phyloP scores from a whole-genome alignment of 1,140 invertebrate species.

The Euglossa dilemma region DNA sequence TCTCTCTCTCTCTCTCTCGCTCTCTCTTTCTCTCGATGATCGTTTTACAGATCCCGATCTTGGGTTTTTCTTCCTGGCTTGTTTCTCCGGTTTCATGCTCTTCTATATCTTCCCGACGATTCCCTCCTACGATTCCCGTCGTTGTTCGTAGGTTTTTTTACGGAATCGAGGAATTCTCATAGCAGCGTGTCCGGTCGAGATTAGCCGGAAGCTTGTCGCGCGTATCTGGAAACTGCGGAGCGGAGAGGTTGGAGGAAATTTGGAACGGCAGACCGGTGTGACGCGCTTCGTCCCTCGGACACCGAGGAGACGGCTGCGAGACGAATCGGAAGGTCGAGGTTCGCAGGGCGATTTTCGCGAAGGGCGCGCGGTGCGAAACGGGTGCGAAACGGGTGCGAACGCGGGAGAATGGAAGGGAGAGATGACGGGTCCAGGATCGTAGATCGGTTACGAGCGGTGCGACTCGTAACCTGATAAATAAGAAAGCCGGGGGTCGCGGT shows the following conservation, averaged over 20 bases:
- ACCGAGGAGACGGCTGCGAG: neutral
- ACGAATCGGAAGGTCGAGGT: neutral
- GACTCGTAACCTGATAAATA: conserved; percentile 79
- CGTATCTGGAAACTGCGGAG: too few relatives aligned
- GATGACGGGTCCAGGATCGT: neutral
- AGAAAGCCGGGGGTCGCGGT: conserved; percentile 73
- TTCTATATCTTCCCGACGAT: neutral
- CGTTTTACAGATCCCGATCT: conserved; percentile 16
- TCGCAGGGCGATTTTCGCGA: conserved; percentile 3
- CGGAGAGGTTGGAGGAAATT: too few relatives aligned
- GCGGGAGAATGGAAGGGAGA: neutral
- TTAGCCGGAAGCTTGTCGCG: too few relatives aligned
- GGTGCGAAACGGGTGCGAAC: neutral
- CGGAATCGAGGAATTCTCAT: neutral
- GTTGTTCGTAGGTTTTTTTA: conserved; percentile 18
- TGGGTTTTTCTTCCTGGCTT: neutral
- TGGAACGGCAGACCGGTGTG: too few relatives aligned
- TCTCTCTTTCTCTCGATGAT: neutral
- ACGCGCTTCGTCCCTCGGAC: neutral
- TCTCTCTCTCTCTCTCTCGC: too few relatives aligned
- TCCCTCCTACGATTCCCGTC: neutral
- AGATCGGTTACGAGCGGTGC: conserved; percentile 65
- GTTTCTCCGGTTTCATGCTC: conserved; percentile 2
- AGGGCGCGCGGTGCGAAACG: neutral
- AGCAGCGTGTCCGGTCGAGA: too few relatives aligned